Evolutionary conservation across 2,113 vertebrate genomes (phyloP).

Genomic region (Crotophaga sulcirostris): DNA sequence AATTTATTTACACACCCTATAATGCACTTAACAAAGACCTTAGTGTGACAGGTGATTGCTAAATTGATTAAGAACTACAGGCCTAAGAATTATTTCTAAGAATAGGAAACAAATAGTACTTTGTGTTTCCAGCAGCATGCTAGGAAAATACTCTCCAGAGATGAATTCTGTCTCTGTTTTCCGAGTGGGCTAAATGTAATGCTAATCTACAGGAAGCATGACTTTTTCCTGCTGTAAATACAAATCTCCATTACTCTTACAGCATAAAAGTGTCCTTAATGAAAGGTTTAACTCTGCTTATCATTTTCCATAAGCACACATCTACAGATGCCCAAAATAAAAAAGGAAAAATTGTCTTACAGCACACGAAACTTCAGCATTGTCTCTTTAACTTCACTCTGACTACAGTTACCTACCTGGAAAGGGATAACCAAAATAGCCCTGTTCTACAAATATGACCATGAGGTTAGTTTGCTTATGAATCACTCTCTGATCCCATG

Average conservation of each 20-base stretch:
- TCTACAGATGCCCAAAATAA: neutral
- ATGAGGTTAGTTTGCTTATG: neutral
- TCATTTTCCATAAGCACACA: neutral
- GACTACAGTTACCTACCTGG: neutral
- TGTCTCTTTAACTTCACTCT: neutral
- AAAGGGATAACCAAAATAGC: neutral
- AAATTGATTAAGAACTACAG: neutral
- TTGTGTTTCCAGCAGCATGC: neutral
- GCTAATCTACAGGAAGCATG: neutral
- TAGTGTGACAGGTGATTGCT: neutral
- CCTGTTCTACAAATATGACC: neutral
- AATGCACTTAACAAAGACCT: constrained; percentile 19
- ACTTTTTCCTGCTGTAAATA: neutral
- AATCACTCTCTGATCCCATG: neutral
- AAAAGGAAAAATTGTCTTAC: neutral
- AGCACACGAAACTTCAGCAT: neutral
- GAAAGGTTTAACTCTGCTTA: neutral
- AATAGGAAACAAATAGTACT: neutral
- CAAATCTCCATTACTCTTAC: neutral
- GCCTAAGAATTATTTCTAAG: neutral
- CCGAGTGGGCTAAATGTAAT: neutral
- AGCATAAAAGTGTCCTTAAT: neutral
- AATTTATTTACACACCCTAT: neutral
- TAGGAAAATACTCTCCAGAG: neutral
- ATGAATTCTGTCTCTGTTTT: neutral